phyloP scores from a whole-genome alignment of 2,888 invertebrate genomes.

The Prosapia bicincta region DNA sequence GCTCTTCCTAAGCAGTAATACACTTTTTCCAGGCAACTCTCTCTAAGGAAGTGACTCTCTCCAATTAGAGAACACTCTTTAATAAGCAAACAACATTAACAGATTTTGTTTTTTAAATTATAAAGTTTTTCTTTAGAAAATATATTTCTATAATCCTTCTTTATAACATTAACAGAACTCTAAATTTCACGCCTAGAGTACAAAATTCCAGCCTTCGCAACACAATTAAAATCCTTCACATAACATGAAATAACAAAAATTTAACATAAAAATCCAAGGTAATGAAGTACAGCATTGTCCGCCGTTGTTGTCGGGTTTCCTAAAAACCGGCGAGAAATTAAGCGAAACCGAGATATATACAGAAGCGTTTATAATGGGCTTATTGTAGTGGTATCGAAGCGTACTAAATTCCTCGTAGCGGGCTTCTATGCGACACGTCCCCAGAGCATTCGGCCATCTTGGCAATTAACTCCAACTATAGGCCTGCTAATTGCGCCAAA shows the following conservation, averaged over 20 bases:
- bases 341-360: not conserved
- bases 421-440: not conserved
- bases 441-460: conserved; percentile 3
- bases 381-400: not conserved
- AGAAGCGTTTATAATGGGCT: conserved; percentile 16
- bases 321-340: conserved; percentile 18
- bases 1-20: too few relatives aligned
- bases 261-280: conserved; percentile 15
- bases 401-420: not conserved
- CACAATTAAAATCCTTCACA: not conserved
- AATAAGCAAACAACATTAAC: too few relatives aligned
- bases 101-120: too few relatives aligned
- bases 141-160: too few relatives aligned
- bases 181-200: not conserved
- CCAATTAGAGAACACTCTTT: too few relatives aligned
- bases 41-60: too few relatives aligned
- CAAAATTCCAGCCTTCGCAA: not conserved
- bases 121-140: too few relatives aligned
- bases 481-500: conserved; percentile 16
- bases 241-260: not conserved
- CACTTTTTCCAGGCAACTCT: too few relatives aligned
- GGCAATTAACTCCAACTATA: conserved; percentile 20
- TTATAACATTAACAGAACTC: too few relatives aligned
- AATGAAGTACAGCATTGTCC: conserved; percentile 2
- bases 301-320: conserved; percentile 6